A percentile compares a stretch with the other conserved stretches of the same genome.
These are phyloP conservation scores for Pseudanteris insignis DNA, from an alignment of 2,888 invertebrate genomes.

Conservation along the genomic window DNA sequence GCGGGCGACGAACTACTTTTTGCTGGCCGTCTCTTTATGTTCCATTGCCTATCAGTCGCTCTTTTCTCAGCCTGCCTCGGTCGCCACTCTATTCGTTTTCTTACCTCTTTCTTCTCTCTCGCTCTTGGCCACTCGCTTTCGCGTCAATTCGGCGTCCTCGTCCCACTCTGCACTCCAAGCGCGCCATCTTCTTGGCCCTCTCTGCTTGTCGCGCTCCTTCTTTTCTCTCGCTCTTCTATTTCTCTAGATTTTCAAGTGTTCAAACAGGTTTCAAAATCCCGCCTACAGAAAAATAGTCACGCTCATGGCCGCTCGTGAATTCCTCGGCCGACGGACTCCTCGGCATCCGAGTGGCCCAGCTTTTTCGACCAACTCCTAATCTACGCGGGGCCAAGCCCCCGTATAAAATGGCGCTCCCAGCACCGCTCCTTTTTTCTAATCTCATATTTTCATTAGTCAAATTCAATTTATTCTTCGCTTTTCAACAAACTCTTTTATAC, in stretches of 20 bases:
- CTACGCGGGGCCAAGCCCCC: slow-evolving; percentile 8
- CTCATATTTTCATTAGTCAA: too few species aligned
- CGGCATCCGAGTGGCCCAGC: slow-evolving; percentile 47
- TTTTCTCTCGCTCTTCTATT: slow-evolving; percentile 47
- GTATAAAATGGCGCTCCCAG: slow-evolving; percentile 16
- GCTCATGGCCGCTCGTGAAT: slow-evolving; percentile 41
- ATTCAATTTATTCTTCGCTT: too few species aligned
- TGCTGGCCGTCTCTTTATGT: slow-evolving; percentile 54
- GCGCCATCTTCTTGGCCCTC: slow-evolving; percentile 26
- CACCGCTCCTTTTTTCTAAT: too few species aligned
- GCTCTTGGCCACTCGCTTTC: background rate
- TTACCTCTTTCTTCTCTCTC: slow-evolving; percentile 1
- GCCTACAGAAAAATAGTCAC: slow-evolving; percentile 62
- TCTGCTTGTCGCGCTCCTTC: slow-evolving; percentile 14
- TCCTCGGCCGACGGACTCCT: slow-evolving; percentile 34
- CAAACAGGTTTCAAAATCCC: slow-evolving; percentile 67
- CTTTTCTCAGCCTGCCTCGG: slow-evolving; percentile 10
- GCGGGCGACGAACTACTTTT: slow-evolving; percentile 61
- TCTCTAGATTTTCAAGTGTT: slow-evolving; percentile 63
- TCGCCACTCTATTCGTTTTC: background rate
- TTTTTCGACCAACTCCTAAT: slow-evolving; percentile 45
- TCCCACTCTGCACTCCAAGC: slow-evolving; percentile 19
- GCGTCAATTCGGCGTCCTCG: slow-evolving; percentile 5
- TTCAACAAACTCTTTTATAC: too few species aligned
- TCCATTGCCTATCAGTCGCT: slow-evolving; percentile 45